Percentiles rank a stretch among this genome's conserved stretches.
Conservation (phyloP, 2,797 vertebrate species). For the Gallinago stenura region DNA sequence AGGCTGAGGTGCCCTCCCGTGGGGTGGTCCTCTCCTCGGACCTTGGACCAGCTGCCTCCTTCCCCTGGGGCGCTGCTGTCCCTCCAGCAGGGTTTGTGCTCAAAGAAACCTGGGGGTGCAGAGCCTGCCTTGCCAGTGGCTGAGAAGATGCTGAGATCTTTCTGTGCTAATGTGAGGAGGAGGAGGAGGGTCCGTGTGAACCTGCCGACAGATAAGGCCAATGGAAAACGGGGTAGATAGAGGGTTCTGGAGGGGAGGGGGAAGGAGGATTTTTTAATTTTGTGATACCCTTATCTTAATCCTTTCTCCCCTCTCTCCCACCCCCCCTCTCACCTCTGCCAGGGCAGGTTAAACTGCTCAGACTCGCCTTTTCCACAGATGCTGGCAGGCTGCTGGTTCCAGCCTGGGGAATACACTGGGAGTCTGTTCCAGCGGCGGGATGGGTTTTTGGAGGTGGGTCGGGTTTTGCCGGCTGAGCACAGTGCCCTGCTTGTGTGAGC, state of each 20-base stretch:
- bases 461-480: constrained; percentile 37
- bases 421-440: constrained; percentile 27
- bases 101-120: background rate
- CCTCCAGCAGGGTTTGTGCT: background rate
- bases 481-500: constrained; percentile 66
- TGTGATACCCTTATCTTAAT: background rate
- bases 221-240: background rate
- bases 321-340: fast-evolving
- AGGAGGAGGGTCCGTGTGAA: background rate
- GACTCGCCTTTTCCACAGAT: background rate
- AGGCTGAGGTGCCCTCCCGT: background rate
- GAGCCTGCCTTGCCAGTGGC: background rate
- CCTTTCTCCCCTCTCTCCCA: background rate
- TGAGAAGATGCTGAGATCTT: background rate
- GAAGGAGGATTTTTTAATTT: background rate
- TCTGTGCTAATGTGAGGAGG: background rate
- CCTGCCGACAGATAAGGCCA: background rate
- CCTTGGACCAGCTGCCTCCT: fast-evolving
- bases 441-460: constrained; percentile 7
- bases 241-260: background rate
- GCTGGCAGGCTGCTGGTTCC: background rate
- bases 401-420: constrained; percentile 8
- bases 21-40: background rate
- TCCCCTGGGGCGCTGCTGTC: background rate
- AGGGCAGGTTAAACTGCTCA: background rate